Evolutionary conservation across 2,797 vertebrate species (phyloP).

Genomic region (Bradypus variegatus): DNA sequence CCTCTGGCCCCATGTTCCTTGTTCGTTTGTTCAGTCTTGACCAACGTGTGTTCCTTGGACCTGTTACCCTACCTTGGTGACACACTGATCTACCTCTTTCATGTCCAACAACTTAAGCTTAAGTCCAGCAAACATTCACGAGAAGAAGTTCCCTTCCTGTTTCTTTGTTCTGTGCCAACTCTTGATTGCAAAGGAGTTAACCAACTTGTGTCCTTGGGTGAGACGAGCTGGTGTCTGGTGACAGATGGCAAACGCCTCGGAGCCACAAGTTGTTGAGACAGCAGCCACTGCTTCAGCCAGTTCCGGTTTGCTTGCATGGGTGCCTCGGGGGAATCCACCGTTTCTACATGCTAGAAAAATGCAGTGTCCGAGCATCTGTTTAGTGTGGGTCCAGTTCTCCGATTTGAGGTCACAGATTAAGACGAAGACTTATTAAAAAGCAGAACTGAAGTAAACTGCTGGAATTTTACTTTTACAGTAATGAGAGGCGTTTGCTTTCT

Average conservation of each 20-base stretch:
- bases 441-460: neutral
- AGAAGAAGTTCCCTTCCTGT: neutral
- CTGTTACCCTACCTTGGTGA: neutral
- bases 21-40: too few relatives aligned
- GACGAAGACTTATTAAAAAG: neutral
- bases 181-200: neutral
- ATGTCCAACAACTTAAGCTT: neutral
- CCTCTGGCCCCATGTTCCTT: too few relatives aligned
- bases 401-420: neutral
- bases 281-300: neutral
- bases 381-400: neutral
- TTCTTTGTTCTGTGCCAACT: neutral
- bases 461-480: neutral
- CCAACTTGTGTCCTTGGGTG: neutral
- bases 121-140: neutral
- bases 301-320: neutral
- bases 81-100: neutral
- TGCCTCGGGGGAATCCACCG: neutral
- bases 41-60: neutral
- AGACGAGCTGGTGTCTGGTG: too few relatives aligned
- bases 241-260: accelerated
- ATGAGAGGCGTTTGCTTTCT: neutral
- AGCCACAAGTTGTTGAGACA: neutral
- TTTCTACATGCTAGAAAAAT: neutral
- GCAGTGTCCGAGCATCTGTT: neutral